Evolutionary conservation across 2,113 vertebrate species (phyloP), one percentile per base, ranked within the genome.

Genomic region (Eptesicus fuscus): DNA sequence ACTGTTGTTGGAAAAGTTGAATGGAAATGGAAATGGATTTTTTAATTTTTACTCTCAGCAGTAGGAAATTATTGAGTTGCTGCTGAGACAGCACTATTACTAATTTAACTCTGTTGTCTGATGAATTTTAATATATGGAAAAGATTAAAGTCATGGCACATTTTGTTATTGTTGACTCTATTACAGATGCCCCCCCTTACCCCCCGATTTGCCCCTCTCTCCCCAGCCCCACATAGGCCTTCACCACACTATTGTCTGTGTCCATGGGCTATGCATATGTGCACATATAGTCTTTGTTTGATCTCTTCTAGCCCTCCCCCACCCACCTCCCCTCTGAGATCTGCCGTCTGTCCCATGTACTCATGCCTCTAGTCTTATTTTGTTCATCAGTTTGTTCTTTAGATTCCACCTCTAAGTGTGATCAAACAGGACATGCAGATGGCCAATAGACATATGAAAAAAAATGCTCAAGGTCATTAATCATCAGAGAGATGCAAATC

Each of bases 1-100:
- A 71, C 63, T 86, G 40, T 42, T 85, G 56, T 65, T 85, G 65
- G 82, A 80, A 92, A 84, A 83, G 5, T 37, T 23, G 61, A 83
- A 59, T 77, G 40, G 88, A 95, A 91, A 88, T 91, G 89, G 74
- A 40, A 96, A 94, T 89, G 40, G 92, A 86, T 93, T 94, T 51
- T 91, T 95, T 86, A 91, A 59, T 73, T 30, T 67, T 74, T 79
- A 92, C 18, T 85, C 61, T 91, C 90, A 86, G 78, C 32, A 2
- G 25, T 18, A 92, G 93, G 88, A 83, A 93, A 92, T 92, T 83
- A 89, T 74, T 83, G 88, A 91, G 47, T 35, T 91, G 42, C 70
- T 84, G 70, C 89, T 85, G 79, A 79, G 74, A 93, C 16, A 67
- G 37, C n/a, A 83, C 5, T 83, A 37, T 79, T 79, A 83, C 88